These are phyloP conservation scores for Desmodus rotundus DNA, from an alignment of 2,113 vertebrate genomes.

Conservation along the genomic window DNA sequence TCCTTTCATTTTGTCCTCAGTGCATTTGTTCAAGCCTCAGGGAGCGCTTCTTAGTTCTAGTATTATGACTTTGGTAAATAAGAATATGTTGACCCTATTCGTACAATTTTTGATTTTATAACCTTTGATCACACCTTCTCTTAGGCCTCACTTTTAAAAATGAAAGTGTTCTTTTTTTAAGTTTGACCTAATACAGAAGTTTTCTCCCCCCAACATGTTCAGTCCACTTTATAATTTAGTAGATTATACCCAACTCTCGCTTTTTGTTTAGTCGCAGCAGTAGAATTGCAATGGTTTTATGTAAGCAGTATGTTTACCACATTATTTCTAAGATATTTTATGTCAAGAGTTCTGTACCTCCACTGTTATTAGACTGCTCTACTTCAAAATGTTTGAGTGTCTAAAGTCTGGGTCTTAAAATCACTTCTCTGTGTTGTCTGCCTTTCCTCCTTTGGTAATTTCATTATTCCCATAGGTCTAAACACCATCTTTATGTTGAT, in stretches of 20 bases:
- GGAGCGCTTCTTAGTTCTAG: slow-evolving; percentile 19
- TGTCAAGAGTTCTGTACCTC: background rate
- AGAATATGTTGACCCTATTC: slow-evolving; percentile 22
- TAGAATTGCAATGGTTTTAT: background rate
- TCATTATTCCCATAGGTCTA: background rate
- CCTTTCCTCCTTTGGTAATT: background rate
- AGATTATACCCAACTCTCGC: background rate
- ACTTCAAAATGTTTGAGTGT: background rate
- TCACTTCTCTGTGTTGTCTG: background rate
- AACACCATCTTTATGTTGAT: background rate
- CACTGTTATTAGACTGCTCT: background rate
- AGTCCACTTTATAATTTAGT: slow-evolving; percentile 3
- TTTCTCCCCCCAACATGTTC: slow-evolving; percentile 13
- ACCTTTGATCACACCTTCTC: slow-evolving; percentile 13
- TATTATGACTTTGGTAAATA: slow-evolving; percentile 40
- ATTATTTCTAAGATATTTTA: background rate
- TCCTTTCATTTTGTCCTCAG: slow-evolving; percentile 33
- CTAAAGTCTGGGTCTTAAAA: background rate
- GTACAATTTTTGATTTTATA: slow-evolving; percentile 17
- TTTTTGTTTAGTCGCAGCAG: background rate
- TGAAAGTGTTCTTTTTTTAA: background rate
- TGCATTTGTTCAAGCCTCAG: slow-evolving; percentile 33
- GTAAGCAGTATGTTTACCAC: background rate
- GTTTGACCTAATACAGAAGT: background rate
- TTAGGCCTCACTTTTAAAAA: background rate